Evolutionary conservation across 2,113 vertebrate genomes (phyloP).

Genomic region (Laterallus jamaicensis): DNA sequence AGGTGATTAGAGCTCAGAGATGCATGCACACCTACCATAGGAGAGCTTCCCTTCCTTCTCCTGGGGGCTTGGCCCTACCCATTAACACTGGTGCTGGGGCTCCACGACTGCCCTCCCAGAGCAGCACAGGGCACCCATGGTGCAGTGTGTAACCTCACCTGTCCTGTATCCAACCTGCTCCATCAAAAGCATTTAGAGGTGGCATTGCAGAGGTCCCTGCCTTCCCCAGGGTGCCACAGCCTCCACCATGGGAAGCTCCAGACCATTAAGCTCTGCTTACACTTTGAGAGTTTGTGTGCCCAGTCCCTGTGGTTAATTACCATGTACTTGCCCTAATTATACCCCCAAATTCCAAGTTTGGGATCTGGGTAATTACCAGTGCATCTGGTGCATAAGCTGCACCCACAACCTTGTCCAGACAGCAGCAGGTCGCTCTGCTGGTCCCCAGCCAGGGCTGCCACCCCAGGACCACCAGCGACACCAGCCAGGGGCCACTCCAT

Average conservation of each 20-base stretch:
- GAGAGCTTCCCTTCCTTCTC: background rate
- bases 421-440: background rate
- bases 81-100: fast-evolving
- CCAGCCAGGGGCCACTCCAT: background rate
- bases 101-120: background rate
- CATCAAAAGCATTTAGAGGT: background rate
- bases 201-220: background rate
- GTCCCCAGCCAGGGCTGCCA: background rate
- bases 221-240: background rate
- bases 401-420: fast-evolving
- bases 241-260: fast-evolving
- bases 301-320: background rate
- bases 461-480: fast-evolving
- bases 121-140: fast-evolving
- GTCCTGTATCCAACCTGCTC: background rate
- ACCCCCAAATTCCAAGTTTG: background rate
- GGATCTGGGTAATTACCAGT: background rate
- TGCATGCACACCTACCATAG: background rate
- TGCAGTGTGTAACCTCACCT: background rate
- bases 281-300: background rate
- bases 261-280: background rate
- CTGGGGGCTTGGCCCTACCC: background rate
- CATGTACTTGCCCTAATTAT: background rate
- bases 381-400: background rate
- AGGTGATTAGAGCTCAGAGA: background rate